Evolutionary conservation across 2,113 vertebrate species (phyloP), one percentile per base, ranked within the genome.

Genomic region (Vulpes ferrilata): DNA sequence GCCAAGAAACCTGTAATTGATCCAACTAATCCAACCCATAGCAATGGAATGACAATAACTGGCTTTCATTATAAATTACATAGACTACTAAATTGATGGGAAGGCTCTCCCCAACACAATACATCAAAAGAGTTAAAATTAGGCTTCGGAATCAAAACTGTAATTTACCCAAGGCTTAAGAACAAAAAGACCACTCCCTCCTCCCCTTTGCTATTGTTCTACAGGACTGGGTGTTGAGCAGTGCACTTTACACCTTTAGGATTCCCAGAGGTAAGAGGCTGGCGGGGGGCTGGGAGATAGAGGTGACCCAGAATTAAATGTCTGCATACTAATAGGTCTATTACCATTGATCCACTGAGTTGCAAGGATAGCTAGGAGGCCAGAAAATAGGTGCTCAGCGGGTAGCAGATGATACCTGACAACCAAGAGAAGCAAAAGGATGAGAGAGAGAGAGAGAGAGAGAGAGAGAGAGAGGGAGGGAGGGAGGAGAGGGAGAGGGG

Each of bases 181-280:
- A 97, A 99, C 97, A 98, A 98, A 98, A 98, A 98, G 98, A 97
- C 97, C 96, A 93, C 98, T 98, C 98, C 98, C 98, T 98, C 96
- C 69, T 96, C 88, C 96, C 90, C 92, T 90, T 95, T 88, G 96
- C 98, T 89, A 98, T 97, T 98, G 98, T 98, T 98, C 98, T 97
- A 84, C 67, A 15, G 11, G 71, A 51, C 48, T 57, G 57, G 95
- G 93, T 96, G 84, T 30, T 51, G 1, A 30, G 82, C n/a, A 59
- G 83, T 2, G 79, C 82, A 59, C 95, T 97, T 96, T 88, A 95
- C 97, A 55, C 59, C 95, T 92, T 95, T 79, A 91, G 82, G 94
- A 88, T 96, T 93, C 90, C 59, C 62, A 73, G 87, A 95, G 96
- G 69, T 82, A 65, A 86, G 83, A 64, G 89, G 64, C 25, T 84